Evolutionary conservation across 2,797 vertebrate genomes (phyloP).

Genomic region (Kryptolebias ocellatus): DNA sequence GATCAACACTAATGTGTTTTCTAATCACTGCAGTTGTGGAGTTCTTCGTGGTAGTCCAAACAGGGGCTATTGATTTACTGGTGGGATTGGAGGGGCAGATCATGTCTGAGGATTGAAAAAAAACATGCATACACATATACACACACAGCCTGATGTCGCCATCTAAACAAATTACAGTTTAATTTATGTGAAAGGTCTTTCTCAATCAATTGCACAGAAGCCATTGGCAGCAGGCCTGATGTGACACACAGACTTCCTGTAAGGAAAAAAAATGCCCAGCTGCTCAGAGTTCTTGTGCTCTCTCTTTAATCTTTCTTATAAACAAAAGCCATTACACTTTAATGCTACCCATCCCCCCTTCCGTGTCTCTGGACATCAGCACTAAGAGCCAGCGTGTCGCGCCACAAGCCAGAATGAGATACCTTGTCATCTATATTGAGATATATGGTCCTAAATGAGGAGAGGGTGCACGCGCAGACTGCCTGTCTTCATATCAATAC

Average conservation of each 20-base stretch:
- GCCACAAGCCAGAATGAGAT: conserved; percentile 73
- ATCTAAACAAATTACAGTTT: conserved; percentile 56
- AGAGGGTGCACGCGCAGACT: conserved; percentile 75
- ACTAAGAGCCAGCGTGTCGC: conserved; percentile 78
- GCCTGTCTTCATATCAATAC: conserved; percentile 80
- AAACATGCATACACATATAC: conserved; percentile 28
- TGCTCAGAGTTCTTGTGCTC: conserved; percentile 20
- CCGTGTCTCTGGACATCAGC: conserved; percentile 76
- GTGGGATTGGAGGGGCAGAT: conserved; percentile 41
- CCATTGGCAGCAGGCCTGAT: conserved; percentile 27
- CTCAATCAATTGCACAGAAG: conserved; percentile 15
- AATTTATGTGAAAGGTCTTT: conserved; percentile 49
- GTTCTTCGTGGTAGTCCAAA: conserved; percentile 98
- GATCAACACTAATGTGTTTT: conserved; percentile 99
- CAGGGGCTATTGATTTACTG: conserved; percentile 92
- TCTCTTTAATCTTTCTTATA: conserved; percentile 58
- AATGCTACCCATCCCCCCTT: conserved; percentile 38
- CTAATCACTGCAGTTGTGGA: conserved; percentile 99
- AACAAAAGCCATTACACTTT: conserved; percentile 70
- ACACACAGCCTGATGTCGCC: conserved; percentile 42
- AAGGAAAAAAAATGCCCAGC: conserved; percentile 17
- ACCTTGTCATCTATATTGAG: conserved; percentile 82
- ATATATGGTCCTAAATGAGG: conserved; percentile 83
- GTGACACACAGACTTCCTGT: conserved; percentile 18
- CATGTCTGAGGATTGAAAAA: conserved; percentile 52